These are phyloP conservation scores for Rissa tridactyla DNA, from an alignment of 2,113 vertebrate species.

Conservation along the genomic window DNA sequence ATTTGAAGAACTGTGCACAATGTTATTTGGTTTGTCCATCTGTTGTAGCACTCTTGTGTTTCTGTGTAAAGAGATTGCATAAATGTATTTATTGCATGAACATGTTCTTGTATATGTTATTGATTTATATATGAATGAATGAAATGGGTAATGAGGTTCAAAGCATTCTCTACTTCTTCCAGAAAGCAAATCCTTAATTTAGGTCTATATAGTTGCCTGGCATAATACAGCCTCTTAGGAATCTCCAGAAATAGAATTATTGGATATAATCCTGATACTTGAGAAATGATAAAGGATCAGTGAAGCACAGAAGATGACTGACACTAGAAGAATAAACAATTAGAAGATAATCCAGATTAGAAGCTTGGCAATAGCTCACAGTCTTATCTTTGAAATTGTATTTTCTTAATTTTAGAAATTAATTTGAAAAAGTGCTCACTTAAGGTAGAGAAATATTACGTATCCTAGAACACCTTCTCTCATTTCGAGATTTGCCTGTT, in stretches of 20 bases:
- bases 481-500: background rate
- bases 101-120: background rate
- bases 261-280: background rate
- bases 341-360: background rate
- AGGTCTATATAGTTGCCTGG: background rate
- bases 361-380: background rate
- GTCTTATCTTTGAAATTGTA: background rate
- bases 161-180: background rate
- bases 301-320: background rate
- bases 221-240: background rate
- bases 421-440: background rate
- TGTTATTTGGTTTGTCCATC: background rate
- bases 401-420: background rate
- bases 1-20: background rate
- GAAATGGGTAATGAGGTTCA: background rate
- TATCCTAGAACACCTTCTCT: background rate
- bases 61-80: background rate
- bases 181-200: background rate
- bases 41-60: background rate
- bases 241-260: background rate
- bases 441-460: background rate
- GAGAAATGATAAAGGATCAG: background rate
- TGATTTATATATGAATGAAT: background rate
- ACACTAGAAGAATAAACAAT: background rate
- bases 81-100: background rate